Evolutionary conservation across 2,797 vertebrate species (phyloP), one percentile per base, ranked within the genome.

Genomic region (Micrastur ruficollis): DNA sequence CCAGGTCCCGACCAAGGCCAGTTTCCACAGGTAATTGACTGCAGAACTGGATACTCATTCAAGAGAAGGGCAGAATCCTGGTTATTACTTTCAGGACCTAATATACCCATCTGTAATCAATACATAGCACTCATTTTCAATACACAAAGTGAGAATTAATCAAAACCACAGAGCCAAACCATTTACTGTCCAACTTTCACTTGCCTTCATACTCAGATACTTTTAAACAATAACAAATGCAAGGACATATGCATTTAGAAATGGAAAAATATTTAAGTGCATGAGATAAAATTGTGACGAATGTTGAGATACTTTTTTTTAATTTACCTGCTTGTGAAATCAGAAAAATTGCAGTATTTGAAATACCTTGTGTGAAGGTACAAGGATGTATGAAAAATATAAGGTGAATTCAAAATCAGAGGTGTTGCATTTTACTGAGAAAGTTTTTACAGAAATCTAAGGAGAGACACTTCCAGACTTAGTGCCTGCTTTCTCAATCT

Each of bases 11-110:
- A 56, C 98, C 98, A 5, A 98, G 99, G 94, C 99, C 99, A 1
- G 99, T 99, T 94, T 99, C 99, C 66, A 99, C 99, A 98, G 99
- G 99, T 99, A 98, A 97, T 50, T 58, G 11, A 9, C 63, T 66
- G 31, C 31, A 93, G 71, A 85, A 62, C 25, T 68, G 53, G 34
- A 56, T 61, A 10, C 16, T 74, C 17, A 4, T 81, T 40, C 27
- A 42, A 34, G 20, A 72, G 34, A 36, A 55, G 59, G 46, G n/a
- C 18, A 82, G 17, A 76, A 42, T 36, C 23, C 31, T 29, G 4
- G 18, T 70, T 90, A 12, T 81, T 89, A 14, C n/a, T 55, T 34
- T 68, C 67, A 84, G 53, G 26, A 74, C 61, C 22, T 67, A 72
- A 53, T 58, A 56, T 23, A 53, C 56, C 6, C 27, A 38, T 29